phyloP scores from a whole-genome alignment of 2,888 invertebrate species.

The Strigamia transsilvanica region DNA sequence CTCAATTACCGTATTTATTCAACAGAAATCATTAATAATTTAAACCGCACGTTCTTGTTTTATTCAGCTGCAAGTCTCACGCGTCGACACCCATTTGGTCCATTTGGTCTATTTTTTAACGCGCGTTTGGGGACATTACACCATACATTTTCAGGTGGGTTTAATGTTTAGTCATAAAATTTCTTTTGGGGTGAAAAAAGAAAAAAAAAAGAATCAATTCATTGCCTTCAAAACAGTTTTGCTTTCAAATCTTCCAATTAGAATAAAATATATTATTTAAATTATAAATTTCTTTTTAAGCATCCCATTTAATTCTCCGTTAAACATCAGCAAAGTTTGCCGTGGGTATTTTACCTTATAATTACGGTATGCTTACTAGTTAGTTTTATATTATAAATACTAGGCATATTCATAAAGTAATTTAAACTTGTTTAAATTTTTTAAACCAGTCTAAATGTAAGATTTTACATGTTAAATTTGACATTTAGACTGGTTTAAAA shows the following conservation, averaged over 20 bases:
- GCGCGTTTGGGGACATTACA: neutral
- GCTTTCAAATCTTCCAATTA: neutral
- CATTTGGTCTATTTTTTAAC: constrained; percentile 19
- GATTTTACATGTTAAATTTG: too few species aligned
- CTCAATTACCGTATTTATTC: neutral
- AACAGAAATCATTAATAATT: constrained; percentile 2
- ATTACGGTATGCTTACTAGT: too few species aligned
- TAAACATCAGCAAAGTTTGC: too few species aligned
- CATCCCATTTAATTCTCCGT: too few species aligned
- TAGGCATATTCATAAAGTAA: too few species aligned
- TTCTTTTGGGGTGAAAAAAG: neutral
- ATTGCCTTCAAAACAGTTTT: neutral
- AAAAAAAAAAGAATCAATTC: neutral
- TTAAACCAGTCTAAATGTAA: too few species aligned
- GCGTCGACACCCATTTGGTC: constrained; percentile 4
- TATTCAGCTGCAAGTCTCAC: neutral
- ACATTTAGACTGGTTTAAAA: too few species aligned
- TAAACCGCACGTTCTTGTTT: neutral
- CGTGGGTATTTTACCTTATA: too few species aligned
- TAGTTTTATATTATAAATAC: too few species aligned
- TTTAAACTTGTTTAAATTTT: too few species aligned
- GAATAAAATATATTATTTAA: too few species aligned
- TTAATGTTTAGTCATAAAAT: constrained; percentile 29
- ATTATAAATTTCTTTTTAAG: too few species aligned
- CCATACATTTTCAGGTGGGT: constrained; percentile 31